Evolutionary conservation across 64 coral and sea anemone genomes (phyloP), one percentile per base, ranked within the genome.

Genomic region (Porites australiensis): DNA sequence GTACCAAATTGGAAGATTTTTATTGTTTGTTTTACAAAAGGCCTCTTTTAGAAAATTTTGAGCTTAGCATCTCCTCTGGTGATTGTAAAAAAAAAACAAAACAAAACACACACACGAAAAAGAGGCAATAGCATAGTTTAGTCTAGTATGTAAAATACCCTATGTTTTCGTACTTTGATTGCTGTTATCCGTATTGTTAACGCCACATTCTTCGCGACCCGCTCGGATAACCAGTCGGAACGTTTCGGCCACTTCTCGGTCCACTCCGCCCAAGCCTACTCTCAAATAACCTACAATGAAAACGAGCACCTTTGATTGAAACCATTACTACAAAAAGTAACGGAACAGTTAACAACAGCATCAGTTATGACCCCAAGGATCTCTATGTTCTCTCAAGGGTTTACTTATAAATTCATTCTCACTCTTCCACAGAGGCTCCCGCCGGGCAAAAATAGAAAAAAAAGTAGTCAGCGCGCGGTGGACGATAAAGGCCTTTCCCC

Each of bases 211-310:
- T 87, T 90, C 92, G 19, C 64, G 74, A 1, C 95, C 95, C n/a
- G 92, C 95, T 49, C 95, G 92, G 49, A 97, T 60, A 19, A 94
- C 27, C 8, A 97, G 50, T 70, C 63, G 90, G 82, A 94, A 90
- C 44, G 86, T 76, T 8, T 86, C 68, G 13, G 82, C 46, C 2
- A 47, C 57, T 22, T 97, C 95, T 93, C 95, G 75, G 77, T 97
- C 95, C 19, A 97, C 57, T 7, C 88, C 88, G 44, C 67, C 92
- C 13, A 76, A 89, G 8, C 85, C 82, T 7, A 96, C 95, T 51
- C 63, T 88, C 27, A 96, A 77, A 6, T 77, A 22, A 37, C 95
- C 95, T 96, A 64, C 8, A 47, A 51, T 0, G 83, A 14, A 70
- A 21, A 21, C 19, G 52, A 77, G 7, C 54, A 7, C 54, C 54